These are phyloP conservation scores for Electrona antarctica DNA, from an alignment of 2,113 vertebrate genomes.

Conservation along the genomic window DNA sequence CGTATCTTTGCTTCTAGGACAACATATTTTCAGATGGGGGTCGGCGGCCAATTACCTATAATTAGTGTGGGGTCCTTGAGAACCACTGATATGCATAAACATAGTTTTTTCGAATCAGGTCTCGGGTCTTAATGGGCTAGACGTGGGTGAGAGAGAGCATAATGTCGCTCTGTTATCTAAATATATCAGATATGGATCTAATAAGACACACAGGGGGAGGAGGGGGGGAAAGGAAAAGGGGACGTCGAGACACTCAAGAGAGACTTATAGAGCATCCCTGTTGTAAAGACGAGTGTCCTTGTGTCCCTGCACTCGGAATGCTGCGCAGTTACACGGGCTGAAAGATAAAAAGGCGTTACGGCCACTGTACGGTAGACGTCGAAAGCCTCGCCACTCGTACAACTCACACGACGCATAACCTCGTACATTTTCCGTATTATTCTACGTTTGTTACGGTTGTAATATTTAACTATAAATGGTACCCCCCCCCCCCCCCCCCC, in stretches of 20 bases:
- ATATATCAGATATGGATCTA: constrained; percentile 56
- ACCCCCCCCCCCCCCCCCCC: no score
- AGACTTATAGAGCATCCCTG: constrained; percentile 21
- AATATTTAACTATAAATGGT: no score
- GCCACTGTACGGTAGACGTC: constrained; percentile 35
- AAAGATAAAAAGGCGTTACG: constrained; percentile 51
- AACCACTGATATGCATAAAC: no score
- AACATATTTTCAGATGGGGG: no score
- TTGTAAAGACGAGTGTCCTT: constrained; percentile 46
- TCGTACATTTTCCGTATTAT: constrained; percentile 45
- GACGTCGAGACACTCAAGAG: constrained; percentile 21
- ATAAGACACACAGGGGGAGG: constrained; percentile 2
- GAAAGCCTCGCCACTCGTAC: constrained; percentile 20
- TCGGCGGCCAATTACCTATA: no score
- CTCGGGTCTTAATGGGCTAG: not conserved
- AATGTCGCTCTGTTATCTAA: constrained; percentile 43
- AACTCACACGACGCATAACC: constrained; percentile 36
- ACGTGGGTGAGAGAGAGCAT: constrained; percentile 30
- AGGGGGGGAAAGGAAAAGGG: constrained; percentile 16
- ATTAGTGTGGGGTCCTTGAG: no score
- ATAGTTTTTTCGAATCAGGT: no score
- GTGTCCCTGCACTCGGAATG: constrained; percentile 14
- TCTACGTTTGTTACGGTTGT: constrained; percentile 28
- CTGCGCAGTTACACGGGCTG: constrained; percentile 45
- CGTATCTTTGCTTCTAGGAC: no score